phyloP scores from a whole-genome alignment of 2,113 vertebrate species.

The Nestor notabilis region DNA sequence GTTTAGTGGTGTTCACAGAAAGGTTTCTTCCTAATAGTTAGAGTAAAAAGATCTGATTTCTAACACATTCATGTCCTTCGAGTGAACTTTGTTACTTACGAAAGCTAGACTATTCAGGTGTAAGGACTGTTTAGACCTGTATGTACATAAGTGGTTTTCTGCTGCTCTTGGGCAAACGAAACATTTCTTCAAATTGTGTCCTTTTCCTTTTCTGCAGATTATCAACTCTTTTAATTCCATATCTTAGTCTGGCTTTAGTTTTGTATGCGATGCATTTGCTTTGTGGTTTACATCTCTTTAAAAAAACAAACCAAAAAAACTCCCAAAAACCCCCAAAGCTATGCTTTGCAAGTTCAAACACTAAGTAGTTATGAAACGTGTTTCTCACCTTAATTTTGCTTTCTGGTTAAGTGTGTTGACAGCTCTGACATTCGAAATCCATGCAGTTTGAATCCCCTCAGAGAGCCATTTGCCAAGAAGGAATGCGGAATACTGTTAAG shows the following conservation, averaged over 20 bases:
- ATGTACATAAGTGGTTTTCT: rapidly evolving
- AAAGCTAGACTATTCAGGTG: too few relatives aligned
- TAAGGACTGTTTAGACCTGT: not conserved
- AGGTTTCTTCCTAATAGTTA: not conserved
- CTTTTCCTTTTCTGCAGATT: not conserved
- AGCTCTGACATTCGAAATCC: constrained; percentile 90
- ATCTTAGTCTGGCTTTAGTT: not conserved
- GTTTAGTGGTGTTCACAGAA: not conserved
- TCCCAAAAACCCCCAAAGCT: not conserved
- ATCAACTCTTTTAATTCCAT: not conserved
- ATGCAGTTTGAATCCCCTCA: constrained; percentile 88
- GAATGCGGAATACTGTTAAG: constrained; percentile 89
- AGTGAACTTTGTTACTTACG: not conserved
- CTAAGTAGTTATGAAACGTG: not conserved
- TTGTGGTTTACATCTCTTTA: not conserved
- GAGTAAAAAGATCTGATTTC: not conserved
- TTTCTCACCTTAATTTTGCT: not conserved
- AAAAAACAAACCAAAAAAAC: not conserved
- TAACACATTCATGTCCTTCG: rapidly evolving
- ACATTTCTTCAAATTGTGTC: rapidly evolving
- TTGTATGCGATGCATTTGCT: not conserved
- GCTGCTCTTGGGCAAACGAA: not conserved
- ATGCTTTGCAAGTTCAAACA: not conserved
- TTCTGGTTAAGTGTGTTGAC: constrained; percentile 86
- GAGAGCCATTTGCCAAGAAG: constrained; percentile 93